These are phyloP conservation scores for Orussus abietinus DNA, from an alignment of 1,140 invertebrate species.

Conservation along the genomic window DNA sequence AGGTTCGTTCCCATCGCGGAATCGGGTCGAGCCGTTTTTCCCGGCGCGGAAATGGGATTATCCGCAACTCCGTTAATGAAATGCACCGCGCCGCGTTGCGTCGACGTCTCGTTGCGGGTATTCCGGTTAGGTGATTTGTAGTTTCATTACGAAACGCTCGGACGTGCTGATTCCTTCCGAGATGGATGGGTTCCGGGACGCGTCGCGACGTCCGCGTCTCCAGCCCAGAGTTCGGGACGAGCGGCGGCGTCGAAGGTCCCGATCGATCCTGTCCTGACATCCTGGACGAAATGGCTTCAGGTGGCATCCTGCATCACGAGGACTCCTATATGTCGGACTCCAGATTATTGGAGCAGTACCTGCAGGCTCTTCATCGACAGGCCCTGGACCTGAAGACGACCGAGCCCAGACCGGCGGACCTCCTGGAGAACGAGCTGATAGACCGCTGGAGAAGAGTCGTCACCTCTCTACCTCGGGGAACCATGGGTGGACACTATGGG, in stretches of 20 bases:
- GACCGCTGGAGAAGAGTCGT: slow-evolving; percentile 30
- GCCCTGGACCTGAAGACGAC: slow-evolving; percentile 19
- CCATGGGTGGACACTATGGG: slow-evolving; percentile 25
- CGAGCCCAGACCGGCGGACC: slow-evolving; percentile 16
- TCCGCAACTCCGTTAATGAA: slow-evolving; percentile 7
- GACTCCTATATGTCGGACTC: slow-evolving; percentile 31
- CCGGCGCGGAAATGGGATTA: too few relatives aligned
- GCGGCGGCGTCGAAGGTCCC: background rate
- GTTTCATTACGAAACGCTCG: slow-evolving; percentile 21
- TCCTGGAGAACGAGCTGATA: slow-evolving; percentile 32
- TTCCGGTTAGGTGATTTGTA: slow-evolving; percentile 12
- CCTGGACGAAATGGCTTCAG: slow-evolving; percentile 20
- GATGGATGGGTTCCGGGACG: too few relatives aligned
- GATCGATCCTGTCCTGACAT: too few relatives aligned
- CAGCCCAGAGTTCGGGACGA: too few relatives aligned
- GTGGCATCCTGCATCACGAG: slow-evolving; percentile 31
- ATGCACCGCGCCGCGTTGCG: too few relatives aligned
- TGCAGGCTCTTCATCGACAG: slow-evolving; percentile 24
- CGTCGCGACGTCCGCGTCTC: too few relatives aligned
- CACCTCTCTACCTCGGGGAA: slow-evolving; percentile 28
- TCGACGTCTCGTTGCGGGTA: too few relatives aligned
- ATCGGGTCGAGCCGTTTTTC: too few relatives aligned
- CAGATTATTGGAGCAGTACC: slow-evolving; percentile 29
- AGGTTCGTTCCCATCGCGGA: too few relatives aligned
- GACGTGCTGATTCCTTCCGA: too few relatives aligned